Conservation (phyloP, 2,113 vertebrate genomes). For the Corvus moneduloides region DNA sequence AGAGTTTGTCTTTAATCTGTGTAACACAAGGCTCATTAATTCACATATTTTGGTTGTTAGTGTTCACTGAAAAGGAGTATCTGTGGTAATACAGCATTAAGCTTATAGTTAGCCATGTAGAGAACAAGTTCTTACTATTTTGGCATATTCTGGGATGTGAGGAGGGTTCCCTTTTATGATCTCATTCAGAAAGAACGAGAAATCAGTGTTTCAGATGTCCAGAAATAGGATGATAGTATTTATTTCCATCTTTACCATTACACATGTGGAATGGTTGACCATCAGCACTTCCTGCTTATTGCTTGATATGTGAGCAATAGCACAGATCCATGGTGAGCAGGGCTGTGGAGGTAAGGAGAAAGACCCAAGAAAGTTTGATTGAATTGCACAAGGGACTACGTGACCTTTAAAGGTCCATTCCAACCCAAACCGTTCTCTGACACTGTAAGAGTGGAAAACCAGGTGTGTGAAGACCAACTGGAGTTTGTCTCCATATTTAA, state of each 20-base stretch:
- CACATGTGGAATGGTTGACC: rapidly evolving
- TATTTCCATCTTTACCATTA: neutral
- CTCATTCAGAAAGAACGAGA: neutral
- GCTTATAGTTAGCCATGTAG: neutral
- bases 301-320: neutral
- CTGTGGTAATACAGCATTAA: neutral
- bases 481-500: neutral
- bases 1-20: neutral
- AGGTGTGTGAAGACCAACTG: neutral
- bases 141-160: neutral
- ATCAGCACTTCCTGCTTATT: neutral
- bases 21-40: neutral
- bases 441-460: neutral
- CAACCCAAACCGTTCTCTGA: neutral
- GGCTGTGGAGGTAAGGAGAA: neutral
- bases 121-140: neutral
- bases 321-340: neutral
- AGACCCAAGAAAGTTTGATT: neutral
- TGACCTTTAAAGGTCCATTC: neutral
- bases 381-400: rapidly evolving
- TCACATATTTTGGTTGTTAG: neutral
- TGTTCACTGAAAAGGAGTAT: neutral
- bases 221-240: neutral
- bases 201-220: neutral
- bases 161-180: neutral